These are phyloP conservation scores for Agriopis aurantiaria DNA, from an alignment of 2,888 invertebrate species.

Conservation along the genomic window DNA sequence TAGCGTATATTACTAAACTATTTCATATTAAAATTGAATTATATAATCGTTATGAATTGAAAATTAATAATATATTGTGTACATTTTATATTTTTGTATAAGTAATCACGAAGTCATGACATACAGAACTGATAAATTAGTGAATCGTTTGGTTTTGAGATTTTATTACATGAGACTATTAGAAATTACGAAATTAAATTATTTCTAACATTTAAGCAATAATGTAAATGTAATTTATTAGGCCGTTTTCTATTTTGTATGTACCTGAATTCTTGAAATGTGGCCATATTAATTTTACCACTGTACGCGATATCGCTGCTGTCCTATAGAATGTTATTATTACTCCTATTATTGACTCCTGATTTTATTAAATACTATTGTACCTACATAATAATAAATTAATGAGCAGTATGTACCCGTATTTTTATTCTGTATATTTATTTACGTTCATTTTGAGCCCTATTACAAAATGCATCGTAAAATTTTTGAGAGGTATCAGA, in stretches of 20 bases:
- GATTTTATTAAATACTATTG: constrained; percentile 74
- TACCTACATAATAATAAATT: constrained; percentile 77
- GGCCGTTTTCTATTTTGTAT: constrained; percentile 75
- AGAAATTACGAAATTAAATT: constrained; percentile 80
- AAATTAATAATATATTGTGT: constrained; percentile 51
- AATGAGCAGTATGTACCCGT: constrained; percentile 61
- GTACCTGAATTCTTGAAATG: constrained; percentile 84
- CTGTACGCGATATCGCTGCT: constrained; percentile 62
- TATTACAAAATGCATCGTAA: too few species aligned
- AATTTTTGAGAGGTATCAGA: too few species aligned
- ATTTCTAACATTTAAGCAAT: constrained; percentile 74
- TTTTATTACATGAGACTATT: constrained; percentile 78
- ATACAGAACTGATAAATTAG: constrained; percentile 72
- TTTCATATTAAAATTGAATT: constrained; percentile 49
- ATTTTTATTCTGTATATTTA: constrained; percentile 12
- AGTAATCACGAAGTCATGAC: constrained; percentile 66
- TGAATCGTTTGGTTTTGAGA: constrained; percentile 72
- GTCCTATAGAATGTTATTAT: constrained; percentile 68
- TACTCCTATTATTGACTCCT: constrained; percentile 74
- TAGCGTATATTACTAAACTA: constrained; percentile 30
- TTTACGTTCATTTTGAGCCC: background rate
- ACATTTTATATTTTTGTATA: constrained; percentile 77
- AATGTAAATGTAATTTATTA: constrained; percentile 72
- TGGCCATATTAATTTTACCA: constrained; percentile 83
- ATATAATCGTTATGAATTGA: constrained; percentile 70